Evolutionary conservation across 2,797 vertebrate genomes (phyloP).

Genomic region (Myiothlypis coronata): DNA sequence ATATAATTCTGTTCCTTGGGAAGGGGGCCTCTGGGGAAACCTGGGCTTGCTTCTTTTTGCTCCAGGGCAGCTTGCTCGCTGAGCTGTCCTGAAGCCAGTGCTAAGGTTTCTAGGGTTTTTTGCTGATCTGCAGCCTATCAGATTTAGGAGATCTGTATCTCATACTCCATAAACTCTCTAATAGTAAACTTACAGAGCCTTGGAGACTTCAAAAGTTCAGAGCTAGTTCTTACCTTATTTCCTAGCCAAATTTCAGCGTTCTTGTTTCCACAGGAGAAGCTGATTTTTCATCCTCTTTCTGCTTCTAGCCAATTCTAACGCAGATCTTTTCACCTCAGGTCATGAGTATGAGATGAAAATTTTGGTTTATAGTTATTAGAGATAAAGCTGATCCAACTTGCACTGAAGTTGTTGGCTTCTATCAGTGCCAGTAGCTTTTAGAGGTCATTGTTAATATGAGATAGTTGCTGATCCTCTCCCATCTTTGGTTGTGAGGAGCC

Average conservation of each 20-base stretch:
- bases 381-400: not conserved
- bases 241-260: not conserved
- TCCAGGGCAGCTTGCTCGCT: not conserved
- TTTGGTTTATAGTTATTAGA: not conserved
- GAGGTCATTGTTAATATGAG: not conserved
- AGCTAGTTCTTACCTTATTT: conserved; percentile 26
- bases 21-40: not conserved
- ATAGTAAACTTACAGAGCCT: conserved; percentile 21
- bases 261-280: not conserved
- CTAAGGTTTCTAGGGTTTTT: not conserved
- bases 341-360: not conserved
- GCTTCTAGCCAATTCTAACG: not conserved
- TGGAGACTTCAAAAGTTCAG: conserved; percentile 36
- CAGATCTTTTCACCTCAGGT: conserved; percentile 6
- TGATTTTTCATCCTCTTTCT: conserved; percentile 5
- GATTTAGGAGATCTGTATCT: conserved; percentile 12
- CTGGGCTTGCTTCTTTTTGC: not conserved
- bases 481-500: not conserved
- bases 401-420: not conserved
- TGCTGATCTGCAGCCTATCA: not conserved
- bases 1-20: not conserved
- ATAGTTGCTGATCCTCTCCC: not conserved
- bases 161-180: conserved; percentile 2
- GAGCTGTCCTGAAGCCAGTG: conserved; percentile 7
- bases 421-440: not conserved